Evolutionary conservation across 2,797 vertebrate genomes (phyloP), one percentile per base, ranked within the genome.

Genomic region (Sebastes hubbsi): DNA sequence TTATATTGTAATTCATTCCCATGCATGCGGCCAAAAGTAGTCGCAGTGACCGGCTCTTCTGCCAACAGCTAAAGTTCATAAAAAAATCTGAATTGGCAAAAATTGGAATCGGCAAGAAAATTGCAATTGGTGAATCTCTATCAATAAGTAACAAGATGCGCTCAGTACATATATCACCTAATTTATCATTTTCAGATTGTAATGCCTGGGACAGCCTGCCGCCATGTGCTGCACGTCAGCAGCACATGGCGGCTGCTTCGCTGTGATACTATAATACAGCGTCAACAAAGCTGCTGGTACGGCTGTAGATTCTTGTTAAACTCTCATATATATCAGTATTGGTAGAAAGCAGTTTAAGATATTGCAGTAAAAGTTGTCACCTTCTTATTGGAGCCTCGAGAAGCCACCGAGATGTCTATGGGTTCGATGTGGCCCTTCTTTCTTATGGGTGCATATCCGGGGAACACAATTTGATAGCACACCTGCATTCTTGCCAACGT

Each of bases 381-480:
- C 98, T 99, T 99, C 91, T 99, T 99, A 92, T 99, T 99, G 18
- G 95, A 97, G 27, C 97, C 95, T 80, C 97, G 97, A 86, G 97
- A 97, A 34, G 95, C 97, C 85, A 98, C 80, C 42, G 92, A 94
- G 82, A 99, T 96, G 81, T 97, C 95, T 6, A 99, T 97, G 38
- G 96, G 96, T 54, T 97, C 96, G 1, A 98, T 91, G 80, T 95
- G 96, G 75, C 98, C 99, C 89, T 97, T 99, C 91, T 96, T 98
- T 84, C 96, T 88, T 32, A 97, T 1, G 3, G 97, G 96, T 25
- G 92, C 86, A 64, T 96, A 96, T 74, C 98, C 97, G 46, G 94
- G 93, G 88, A 98, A 97, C 0, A 95, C 95, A 73, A 99, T 89
- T 91, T 98, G 96, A 89, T 97, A 96, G 14, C 97, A 97, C 75